These are phyloP conservation scores for Ammodytes marinus DNA, from an alignment of 2,113 vertebrate species.

Conservation along the genomic window DNA sequence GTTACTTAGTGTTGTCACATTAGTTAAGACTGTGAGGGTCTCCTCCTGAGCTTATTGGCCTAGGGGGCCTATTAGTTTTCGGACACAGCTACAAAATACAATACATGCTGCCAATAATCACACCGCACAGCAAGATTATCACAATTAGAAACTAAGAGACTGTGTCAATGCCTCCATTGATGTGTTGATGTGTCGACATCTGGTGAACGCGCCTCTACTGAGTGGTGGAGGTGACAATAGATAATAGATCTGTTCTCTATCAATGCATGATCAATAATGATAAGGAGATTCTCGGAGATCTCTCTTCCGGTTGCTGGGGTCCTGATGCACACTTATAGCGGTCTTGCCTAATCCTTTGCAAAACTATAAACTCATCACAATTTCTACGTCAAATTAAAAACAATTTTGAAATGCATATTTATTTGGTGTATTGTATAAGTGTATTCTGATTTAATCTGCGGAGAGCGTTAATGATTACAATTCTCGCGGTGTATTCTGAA, in stretches of 20 bases:
- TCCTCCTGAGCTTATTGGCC: background rate
- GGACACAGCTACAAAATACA: background rate
- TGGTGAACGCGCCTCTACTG: too few species aligned
- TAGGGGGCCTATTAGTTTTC: background rate
- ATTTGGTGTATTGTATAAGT: rapidly evolving
- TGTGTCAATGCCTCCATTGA: background rate
- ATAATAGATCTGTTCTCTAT: too few species aligned
- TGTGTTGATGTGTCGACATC: too few species aligned
- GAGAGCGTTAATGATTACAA: rapidly evolving
- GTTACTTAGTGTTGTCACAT: background rate
- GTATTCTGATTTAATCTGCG: background rate
- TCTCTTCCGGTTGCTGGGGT: constrained; percentile 58
- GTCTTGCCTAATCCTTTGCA: constrained; percentile 28
- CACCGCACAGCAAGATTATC: too few species aligned
- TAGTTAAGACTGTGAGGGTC: background rate
- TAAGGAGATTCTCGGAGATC: too few species aligned
- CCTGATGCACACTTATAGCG: background rate
- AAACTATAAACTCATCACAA: rapidly evolving
- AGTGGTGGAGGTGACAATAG: too few species aligned
- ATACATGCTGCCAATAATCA: background rate
- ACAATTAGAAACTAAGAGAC: background rate
- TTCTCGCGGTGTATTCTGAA: rapidly evolving
- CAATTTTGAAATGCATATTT: rapidly evolving
- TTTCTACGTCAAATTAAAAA: rapidly evolving
- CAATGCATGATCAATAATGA: too few species aligned